A percentile compares a stretch with the other conserved stretches of the same genome.
These are phyloP conservation scores for Zonotrichia leucophrys DNA, from an alignment of 2,113 vertebrate genomes.

Conservation along the genomic window DNA sequence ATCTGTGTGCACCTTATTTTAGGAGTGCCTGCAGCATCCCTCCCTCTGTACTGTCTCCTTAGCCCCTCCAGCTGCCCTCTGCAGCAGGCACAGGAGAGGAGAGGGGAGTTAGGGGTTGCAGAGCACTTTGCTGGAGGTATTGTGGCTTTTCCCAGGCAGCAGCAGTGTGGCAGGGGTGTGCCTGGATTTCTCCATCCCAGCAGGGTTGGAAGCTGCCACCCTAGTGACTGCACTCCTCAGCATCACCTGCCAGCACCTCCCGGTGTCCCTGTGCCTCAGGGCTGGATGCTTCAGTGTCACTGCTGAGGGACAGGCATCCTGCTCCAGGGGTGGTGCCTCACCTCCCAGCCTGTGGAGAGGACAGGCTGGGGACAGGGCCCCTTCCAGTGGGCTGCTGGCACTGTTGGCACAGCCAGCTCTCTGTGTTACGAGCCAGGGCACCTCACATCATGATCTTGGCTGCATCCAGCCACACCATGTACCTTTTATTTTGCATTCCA, in stretches of 20 bases:
- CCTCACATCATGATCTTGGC: rapidly evolving
- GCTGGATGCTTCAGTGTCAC: not conserved
- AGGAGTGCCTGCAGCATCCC: not conserved
- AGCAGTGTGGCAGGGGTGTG: not conserved
- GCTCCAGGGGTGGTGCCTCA: not conserved
- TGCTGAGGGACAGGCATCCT: not conserved
- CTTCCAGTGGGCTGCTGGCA: not conserved
- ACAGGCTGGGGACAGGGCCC: not conserved
- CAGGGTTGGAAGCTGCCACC: not conserved
- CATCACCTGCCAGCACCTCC: not conserved
- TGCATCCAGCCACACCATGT: not conserved
- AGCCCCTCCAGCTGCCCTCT: not conserved
- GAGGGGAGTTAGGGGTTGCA: too few species aligned
- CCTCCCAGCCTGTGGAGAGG: not conserved
- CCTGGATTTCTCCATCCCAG: not conserved
- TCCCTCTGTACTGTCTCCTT: not conserved
- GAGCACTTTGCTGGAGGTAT: not conserved
- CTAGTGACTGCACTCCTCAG: not conserved
- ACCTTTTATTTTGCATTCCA: not conserved
- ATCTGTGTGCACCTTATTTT: not conserved
- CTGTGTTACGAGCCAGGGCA: rapidly evolving
- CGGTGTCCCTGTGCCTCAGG: not conserved
- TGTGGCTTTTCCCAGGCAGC: not conserved
- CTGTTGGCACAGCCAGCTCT: not conserved
- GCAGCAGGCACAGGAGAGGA: not conserved